phyloP scores from a whole-genome alignment of 2,113 vertebrate species.

The Falco punctatus region DNA sequence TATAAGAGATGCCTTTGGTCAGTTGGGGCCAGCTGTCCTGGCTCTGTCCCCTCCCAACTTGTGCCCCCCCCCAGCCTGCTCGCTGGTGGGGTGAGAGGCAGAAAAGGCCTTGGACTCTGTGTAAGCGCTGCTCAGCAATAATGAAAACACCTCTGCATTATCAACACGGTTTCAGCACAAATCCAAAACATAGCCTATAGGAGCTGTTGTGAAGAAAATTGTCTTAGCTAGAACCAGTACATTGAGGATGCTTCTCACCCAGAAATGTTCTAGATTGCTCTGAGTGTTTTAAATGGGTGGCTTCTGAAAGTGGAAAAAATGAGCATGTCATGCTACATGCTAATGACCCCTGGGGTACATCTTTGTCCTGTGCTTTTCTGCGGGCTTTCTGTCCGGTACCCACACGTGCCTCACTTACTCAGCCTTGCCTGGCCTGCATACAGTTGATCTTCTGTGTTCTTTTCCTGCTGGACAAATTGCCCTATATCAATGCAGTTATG shows the following conservation, averaged over 20 bases:
- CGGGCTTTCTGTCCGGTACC: neutral
- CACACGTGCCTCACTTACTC: neutral
- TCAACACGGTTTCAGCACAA: neutral
- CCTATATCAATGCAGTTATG: neutral
- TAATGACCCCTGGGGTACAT: neutral
- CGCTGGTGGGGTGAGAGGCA: neutral
- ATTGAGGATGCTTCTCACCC: neutral
- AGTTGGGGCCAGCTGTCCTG: neutral
- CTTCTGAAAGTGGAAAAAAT: neutral
- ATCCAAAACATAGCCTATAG: neutral
- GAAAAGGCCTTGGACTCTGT: neutral
- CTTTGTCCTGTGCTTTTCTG: neutral
- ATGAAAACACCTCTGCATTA: neutral
- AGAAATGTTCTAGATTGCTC: neutral
- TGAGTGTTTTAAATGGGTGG: neutral
- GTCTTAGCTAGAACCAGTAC: neutral
- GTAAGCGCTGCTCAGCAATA: neutral
- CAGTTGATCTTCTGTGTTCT: neutral
- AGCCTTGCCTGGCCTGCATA: neutral
- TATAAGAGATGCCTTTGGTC: neutral
- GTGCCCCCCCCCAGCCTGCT: neutral
- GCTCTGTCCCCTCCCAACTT: accelerated
- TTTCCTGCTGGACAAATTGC: neutral
- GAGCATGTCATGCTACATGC: neutral
- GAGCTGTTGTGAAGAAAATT: neutral